Evolutionary conservation across 92 coral and sea anemone species (phyloP), one percentile per base, ranked within the genome.

Genomic region (Bergia sp.): DNA sequence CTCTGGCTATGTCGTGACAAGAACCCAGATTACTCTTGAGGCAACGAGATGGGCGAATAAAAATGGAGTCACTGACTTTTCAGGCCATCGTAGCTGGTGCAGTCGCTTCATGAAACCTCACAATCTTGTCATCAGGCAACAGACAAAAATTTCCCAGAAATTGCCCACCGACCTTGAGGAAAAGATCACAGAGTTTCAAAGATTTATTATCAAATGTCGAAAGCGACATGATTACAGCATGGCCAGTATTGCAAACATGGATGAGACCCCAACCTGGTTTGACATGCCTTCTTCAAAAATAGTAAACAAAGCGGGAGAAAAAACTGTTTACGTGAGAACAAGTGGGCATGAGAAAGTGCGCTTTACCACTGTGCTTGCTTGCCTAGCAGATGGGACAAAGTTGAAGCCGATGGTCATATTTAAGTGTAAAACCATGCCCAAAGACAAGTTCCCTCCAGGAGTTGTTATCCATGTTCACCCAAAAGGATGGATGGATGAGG

Each of bases 401-500:
- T 77, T 80, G 36, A 89, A 89, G 64, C 91, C 91, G 0, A 89
- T 82, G 88, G 88, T 87, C 39, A 91, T 91, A 11, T 91, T 91
- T 61, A 90, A 90, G 85, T 58, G 82, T 20, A 86, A 90, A 73
- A 90, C 90, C 50, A 43, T 80, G 66, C 93, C 89, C 20, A 91
- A 87, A 91, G 91, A 65, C 45, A 55, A 72, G 66, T 88, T 91
- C 65, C 93, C 91, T 4, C 50, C 87, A 21, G 57, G 88, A 16
- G 77, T 86, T n/a, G 78, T 86, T 21, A 74, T 90, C 3, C 90
- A 86, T 78, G 49, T 75, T 76, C 90, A 90, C 43, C 91, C 82
- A 44, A 90, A 86, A 65, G 91, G 89, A n/a, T 89, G 91, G 91
- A 89, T 89, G 83, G 85, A 75, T 37, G 91, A 89, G 76, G 90